Conservation (phyloP, 2,888 invertebrate genomes). For the Lithosia quadra region DNA sequence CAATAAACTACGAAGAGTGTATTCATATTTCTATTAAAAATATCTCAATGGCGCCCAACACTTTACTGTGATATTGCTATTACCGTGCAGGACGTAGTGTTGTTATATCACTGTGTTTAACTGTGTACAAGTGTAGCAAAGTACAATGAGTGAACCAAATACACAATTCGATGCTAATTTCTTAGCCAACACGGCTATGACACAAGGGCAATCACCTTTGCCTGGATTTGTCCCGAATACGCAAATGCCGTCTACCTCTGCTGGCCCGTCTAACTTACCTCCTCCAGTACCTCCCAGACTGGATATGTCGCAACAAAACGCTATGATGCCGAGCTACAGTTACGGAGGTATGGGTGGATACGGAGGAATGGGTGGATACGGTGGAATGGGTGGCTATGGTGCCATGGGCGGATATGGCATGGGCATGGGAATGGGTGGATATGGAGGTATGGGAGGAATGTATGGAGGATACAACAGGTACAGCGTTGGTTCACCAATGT, state of each 20-base stretch:
- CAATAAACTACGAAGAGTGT: neutral
- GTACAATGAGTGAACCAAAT: constrained; percentile 73
- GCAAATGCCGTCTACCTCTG: constrained; percentile 54
- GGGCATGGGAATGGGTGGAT: constrained; percentile 58
- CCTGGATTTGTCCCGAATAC: constrained; percentile 53
- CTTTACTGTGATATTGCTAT: constrained; percentile 53
- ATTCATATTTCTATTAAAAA: neutral
- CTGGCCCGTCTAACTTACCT: constrained; percentile 41
- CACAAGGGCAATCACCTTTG: constrained; percentile 58
- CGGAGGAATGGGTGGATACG: constrained; percentile 59
- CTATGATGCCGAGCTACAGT: constrained; percentile 36
- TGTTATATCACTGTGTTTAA: constrained; percentile 43
- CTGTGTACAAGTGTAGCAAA: constrained; percentile 27
- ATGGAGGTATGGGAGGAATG: constrained; percentile 59
- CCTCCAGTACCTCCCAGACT: constrained; percentile 75
- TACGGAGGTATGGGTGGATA: constrained; percentile 55
- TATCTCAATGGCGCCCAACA: constrained; percentile 45
- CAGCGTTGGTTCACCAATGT: constrained; percentile 76
- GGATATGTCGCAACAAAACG: constrained; percentile 60
- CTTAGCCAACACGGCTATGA: constrained; percentile 38
- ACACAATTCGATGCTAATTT: constrained; percentile 54
- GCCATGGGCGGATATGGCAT: constrained; percentile 56
- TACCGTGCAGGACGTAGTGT: constrained; percentile 38
- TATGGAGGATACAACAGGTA: constrained; percentile 79
- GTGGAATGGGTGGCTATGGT: constrained; percentile 52